These are phyloP conservation scores for Ciconia boyciana DNA, from an alignment of 2,113 vertebrate species.

Conservation along the genomic window DNA sequence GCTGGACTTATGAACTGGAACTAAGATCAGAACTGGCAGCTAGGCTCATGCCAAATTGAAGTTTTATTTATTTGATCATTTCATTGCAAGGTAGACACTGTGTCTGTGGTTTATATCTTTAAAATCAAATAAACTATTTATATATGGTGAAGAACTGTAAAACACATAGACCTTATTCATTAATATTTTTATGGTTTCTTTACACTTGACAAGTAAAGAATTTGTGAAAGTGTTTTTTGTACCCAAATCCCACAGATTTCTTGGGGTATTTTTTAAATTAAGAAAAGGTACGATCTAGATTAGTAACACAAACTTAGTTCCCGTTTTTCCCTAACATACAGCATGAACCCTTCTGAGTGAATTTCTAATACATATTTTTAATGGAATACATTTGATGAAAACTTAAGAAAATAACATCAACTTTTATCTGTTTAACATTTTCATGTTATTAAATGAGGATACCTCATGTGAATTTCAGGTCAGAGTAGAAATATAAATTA, in stretches of 20 bases:
- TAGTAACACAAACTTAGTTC: neutral
- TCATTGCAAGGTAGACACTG: constrained; percentile 74
- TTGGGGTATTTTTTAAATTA: constrained; percentile 22
- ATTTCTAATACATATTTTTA: neutral
- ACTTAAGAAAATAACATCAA: constrained; percentile 30
- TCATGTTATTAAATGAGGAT: constrained; percentile 45
- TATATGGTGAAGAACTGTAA: constrained; percentile 45
- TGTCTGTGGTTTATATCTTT: constrained; percentile 76
- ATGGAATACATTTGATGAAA: neutral
- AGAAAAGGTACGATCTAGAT: constrained; percentile 6
- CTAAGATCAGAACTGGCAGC: constrained; percentile 64
- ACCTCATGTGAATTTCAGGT: constrained; percentile 46
- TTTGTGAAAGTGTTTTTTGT: constrained; percentile 60
- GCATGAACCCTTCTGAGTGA: neutral
- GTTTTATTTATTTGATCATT: constrained; percentile 78
- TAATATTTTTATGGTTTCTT: constrained; percentile 71
- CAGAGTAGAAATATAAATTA: constrained; percentile 40
- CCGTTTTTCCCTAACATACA: neutral
- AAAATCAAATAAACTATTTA: constrained; percentile 74
- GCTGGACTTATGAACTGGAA: constrained; percentile 57
- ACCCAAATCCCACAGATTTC: constrained; percentile 42
- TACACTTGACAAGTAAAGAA: constrained; percentile 67
- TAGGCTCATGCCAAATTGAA: constrained; percentile 61
- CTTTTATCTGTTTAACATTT: constrained; percentile 37
- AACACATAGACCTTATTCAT: constrained; percentile 76